Percentiles rank a stretch among this genome's conserved stretches.
Evolutionary conservation across 1,140 invertebrate genomes (phyloP).

Genomic region (Cylas formicarius): DNA sequence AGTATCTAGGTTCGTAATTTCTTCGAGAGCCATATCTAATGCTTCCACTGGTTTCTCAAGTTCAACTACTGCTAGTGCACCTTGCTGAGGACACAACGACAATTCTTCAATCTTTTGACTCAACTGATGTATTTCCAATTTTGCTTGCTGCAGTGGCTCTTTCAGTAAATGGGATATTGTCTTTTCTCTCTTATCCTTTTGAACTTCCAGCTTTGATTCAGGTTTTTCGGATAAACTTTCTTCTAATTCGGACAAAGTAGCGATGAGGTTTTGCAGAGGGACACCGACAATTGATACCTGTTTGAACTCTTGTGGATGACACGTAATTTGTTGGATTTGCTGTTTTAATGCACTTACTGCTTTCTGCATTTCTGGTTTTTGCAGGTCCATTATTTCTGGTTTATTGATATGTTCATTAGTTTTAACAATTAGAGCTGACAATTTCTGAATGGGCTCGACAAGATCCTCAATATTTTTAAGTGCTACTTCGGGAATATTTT

Average conservation of each 20-base stretch:
- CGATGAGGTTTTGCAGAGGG: not conserved
- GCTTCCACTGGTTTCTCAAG: conserved; percentile 7
- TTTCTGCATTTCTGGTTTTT: conserved; percentile 9
- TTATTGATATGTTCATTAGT: conserved; percentile 7
- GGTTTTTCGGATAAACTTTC: not conserved
- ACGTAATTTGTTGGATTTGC: conserved; percentile 2
- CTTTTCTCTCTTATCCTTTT: too few relatives aligned
- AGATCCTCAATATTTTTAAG: conserved; percentile 1
- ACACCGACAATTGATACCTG: not conserved
- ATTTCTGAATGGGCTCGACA: conserved; percentile 13
- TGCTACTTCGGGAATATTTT: conserved; percentile 1
- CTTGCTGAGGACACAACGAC: conserved; percentile 14
- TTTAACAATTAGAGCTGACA: conserved; percentile 13
- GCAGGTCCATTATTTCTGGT: conserved; percentile 9
- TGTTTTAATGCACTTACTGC: conserved; percentile 11
- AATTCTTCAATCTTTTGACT: conserved; percentile 17
- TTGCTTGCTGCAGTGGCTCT: conserved; percentile 1
- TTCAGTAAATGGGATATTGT: too few relatives aligned
- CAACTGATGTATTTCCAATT: conserved; percentile 11
- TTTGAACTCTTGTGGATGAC: not conserved
- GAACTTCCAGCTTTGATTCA: too few relatives aligned
- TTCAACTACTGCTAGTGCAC: conserved; percentile 13
- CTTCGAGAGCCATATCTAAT: not conserved
- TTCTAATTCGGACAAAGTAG: not conserved
- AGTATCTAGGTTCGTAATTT: not conserved